Base-by-base conservation (phyloP, 2,888 invertebrate genomes). In the Pammene aurita region DNA sequence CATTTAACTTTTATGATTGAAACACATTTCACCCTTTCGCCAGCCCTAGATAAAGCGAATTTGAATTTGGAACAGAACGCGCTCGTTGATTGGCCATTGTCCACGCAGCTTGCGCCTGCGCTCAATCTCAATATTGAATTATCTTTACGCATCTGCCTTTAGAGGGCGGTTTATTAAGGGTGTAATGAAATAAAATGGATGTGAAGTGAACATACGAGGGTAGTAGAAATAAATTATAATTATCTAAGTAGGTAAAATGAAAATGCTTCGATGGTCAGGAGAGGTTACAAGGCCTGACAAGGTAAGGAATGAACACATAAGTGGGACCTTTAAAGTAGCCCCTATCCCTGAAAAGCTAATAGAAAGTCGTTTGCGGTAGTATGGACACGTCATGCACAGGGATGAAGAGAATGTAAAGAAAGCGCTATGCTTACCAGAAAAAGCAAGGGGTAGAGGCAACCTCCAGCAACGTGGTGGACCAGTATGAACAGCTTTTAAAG, bases 21-120 rank as follows among this genome's bases (percentile, higher is more conserved):
- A 66, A 42, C 16, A 13, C 7, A 41, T 46, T 50, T 16, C 41
- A 57, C 57, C 56, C 50, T 48, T 18, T 56, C 62, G 66, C 42
- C 61, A 64, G 44, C 68, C 68, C 57, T 68, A 38, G 11, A 7
- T 26, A 57, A 52, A 71, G 66, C 58, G 34, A 65, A 48, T 55
- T 73, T 38, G 34, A 65, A 48, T 55, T 73, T 38, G 56, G 70
- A 57, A 44, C 66, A 11, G 66, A 62, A 18, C 61, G 41, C 38
- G 48, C 67, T 77, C 76, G 76, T 72, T 89, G 90, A 90, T 90
- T 90, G 86, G 84, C 80, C 76, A 90, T 90, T 90, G 90, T 90
- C 72, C 74, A 77, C 75, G 81, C 87, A 88, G 84, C 88, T 87
- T 86, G 84, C 86, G 57, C 63, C n/a, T 0, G 54, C 46, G 48